A percentile compares a stretch with the other conserved stretches of the same genome.
Conservation (phyloP, 2,797 vertebrate species). For the Perodicticus potto region DNA sequence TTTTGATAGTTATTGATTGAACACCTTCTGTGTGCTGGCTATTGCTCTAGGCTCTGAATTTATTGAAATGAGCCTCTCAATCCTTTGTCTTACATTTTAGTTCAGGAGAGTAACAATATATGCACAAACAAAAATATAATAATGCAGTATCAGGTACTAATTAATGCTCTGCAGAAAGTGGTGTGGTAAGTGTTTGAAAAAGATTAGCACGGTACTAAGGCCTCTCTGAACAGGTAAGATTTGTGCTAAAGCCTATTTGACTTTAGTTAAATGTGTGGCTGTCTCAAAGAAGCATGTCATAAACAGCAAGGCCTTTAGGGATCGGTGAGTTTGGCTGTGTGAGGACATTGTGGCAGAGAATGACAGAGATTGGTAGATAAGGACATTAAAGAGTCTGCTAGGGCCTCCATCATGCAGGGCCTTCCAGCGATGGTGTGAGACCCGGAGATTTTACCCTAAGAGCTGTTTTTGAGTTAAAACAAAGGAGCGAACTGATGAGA, state of each 20-base stretch:
- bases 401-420: no score
- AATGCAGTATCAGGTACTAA: background rate
- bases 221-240: background rate
- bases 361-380: no score
- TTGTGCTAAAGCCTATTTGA: background rate
- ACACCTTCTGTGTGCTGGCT: background rate
- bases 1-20: background rate
- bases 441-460: background rate
- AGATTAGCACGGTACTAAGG: background rate
- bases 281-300: background rate
- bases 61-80: background rate
- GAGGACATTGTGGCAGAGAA: background rate
- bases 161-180: background rate
- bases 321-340: background rate
- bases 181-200: background rate
- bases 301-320: background rate
- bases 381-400: background rate
- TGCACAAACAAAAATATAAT: background rate
- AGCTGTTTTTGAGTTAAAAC: background rate
- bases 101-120: background rate
- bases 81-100: background rate
- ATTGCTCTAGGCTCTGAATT: background rate
- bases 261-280: background rate
- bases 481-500: background rate
- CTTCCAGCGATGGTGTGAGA: background rate